phyloP scores from a whole-genome alignment of 2,113 vertebrate genomes.

The Lucifuga dentata region DNA sequence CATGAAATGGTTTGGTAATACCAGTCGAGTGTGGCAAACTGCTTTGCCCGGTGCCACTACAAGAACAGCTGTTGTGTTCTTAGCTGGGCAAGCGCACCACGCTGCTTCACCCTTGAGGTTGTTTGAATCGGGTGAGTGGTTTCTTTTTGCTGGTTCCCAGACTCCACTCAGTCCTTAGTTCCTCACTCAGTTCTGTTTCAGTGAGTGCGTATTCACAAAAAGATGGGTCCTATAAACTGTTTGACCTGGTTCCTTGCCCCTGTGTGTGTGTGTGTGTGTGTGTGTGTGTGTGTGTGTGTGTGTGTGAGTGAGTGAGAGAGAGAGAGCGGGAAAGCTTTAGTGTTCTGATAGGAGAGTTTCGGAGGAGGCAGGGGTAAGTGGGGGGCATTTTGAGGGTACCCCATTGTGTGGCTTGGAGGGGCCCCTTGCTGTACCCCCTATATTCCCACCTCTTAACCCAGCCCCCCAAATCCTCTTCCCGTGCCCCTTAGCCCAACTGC shows the following conservation, averaged over 20 bases:
- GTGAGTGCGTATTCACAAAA: constrained; percentile 78
- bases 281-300: constrained; percentile 58
- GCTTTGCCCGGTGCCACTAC: constrained; percentile 79
- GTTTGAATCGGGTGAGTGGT: constrained; percentile 80
- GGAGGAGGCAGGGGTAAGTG: constrained; percentile 49
- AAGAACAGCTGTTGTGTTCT: constrained; percentile 81
- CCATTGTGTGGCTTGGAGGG: constrained; percentile 75
- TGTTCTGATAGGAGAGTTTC: constrained; percentile 55
- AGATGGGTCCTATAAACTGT: constrained; percentile 78
- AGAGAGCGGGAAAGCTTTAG: constrained; percentile 58
- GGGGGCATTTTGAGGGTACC: constrained; percentile 75
- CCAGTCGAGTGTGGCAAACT: constrained; percentile 79
- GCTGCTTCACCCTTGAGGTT: constrained; percentile 77
- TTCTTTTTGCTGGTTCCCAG: constrained; percentile 76
- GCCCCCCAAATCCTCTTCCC: constrained; percentile 36
- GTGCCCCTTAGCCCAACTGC: constrained; percentile 58
- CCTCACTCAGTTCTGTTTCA: constrained; percentile 75
- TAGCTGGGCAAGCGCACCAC: constrained; percentile 70
- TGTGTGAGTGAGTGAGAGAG: too few species aligned
- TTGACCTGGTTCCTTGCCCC: constrained; percentile 78
- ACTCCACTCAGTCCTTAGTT: constrained; percentile 73
- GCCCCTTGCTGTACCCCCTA: constrained; percentile 68
- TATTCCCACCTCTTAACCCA: constrained; percentile 61
- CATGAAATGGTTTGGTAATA: constrained; percentile 83
- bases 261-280: constrained; percentile 57